A percentile compares a stretch with the other conserved stretches of the same genome.
Conservation (phyloP, 2,113 vertebrate genomes). For the Leptodactylus fuscus region DNA sequence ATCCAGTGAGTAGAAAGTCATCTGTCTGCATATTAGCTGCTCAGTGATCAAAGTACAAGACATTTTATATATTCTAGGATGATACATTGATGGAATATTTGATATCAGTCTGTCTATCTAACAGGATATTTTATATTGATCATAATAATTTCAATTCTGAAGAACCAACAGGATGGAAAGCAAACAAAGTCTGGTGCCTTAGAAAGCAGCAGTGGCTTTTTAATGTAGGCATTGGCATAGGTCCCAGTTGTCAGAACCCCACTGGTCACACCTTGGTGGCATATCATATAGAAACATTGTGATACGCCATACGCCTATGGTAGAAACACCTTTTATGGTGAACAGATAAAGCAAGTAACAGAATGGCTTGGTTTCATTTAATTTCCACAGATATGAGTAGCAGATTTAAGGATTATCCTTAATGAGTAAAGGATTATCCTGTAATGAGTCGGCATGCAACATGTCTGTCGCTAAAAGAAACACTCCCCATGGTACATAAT, state of each 20-base stretch:
- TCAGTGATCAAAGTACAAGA: too few relatives aligned
- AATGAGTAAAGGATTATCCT: constrained; percentile 21
- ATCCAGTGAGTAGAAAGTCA: not conserved
- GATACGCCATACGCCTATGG: not conserved
- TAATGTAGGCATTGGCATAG: too few relatives aligned
- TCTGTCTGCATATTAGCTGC: not conserved
- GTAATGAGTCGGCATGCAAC: not conserved
- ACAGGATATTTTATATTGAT: too few relatives aligned
- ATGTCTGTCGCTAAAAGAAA: not conserved
- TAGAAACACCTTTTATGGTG: not conserved
- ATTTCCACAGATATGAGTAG: constrained; percentile 10
- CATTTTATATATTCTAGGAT: too few relatives aligned
- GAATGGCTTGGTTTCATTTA: not conserved
- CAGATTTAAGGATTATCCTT: constrained; percentile 18
- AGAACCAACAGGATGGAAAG: not conserved
- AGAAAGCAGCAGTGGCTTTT: too few relatives aligned
- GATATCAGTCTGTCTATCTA: too few relatives aligned
- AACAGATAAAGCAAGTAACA: not conserved
- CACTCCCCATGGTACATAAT: not conserved
- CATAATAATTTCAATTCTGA: too few relatives aligned
- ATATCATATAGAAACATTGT: not conserved
- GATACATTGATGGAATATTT: too few relatives aligned
- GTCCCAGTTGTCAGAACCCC: not conserved
- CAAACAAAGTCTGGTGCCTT: not conserved
- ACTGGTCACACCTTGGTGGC: not conserved